Percentiles rank a stretch among this genome's conserved stretches.
Conservation (phyloP, 2,888 invertebrate genomes). For the Clistopyga incitator region DNA sequence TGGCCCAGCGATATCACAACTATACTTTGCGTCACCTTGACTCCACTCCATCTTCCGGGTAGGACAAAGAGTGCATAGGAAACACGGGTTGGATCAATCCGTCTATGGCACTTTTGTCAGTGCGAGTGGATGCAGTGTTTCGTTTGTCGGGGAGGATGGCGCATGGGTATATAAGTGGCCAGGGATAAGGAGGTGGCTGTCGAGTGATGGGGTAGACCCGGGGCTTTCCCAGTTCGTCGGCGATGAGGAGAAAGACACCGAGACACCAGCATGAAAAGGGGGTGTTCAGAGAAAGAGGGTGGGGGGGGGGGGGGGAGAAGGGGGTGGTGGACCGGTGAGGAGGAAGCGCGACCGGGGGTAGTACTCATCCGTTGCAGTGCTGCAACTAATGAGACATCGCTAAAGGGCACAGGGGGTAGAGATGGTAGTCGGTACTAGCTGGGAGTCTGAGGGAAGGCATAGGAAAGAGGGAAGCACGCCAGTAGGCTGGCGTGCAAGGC, state of each 20-base stretch:
- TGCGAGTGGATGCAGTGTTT: constrained; percentile 36
- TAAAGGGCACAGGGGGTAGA: constrained; percentile 81
- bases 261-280: constrained; percentile 64
- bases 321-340: constrained; percentile 66
- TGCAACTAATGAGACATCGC: constrained; percentile 85
- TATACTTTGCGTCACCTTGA: not conserved
- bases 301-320: constrained; percentile 63
- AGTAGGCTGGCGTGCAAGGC: constrained; percentile 70
- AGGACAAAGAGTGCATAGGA: not conserved
- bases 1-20: not conserved
- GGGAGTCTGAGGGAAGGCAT: constrained; percentile 52
- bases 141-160: constrained; percentile 43
- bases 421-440: constrained; percentile 57
- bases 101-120: constrained; percentile 25
- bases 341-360: constrained; percentile 74
- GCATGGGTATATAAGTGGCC: constrained; percentile 75
- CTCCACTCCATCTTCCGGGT: not conserved
- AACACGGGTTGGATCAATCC: constrained; percentile 42
- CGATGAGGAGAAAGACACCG: constrained; percentile 67
- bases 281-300: constrained; percentile 55
- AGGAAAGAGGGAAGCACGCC: constrained; percentile 58
- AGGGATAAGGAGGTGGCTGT: constrained; percentile 81
- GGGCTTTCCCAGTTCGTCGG: constrained; percentile 71
- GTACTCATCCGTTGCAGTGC: constrained; percentile 83
- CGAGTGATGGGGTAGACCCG: constrained; percentile 76